Conservation (phyloP, 2,797 vertebrate species). For the Gallinago nigripennis region DNA sequence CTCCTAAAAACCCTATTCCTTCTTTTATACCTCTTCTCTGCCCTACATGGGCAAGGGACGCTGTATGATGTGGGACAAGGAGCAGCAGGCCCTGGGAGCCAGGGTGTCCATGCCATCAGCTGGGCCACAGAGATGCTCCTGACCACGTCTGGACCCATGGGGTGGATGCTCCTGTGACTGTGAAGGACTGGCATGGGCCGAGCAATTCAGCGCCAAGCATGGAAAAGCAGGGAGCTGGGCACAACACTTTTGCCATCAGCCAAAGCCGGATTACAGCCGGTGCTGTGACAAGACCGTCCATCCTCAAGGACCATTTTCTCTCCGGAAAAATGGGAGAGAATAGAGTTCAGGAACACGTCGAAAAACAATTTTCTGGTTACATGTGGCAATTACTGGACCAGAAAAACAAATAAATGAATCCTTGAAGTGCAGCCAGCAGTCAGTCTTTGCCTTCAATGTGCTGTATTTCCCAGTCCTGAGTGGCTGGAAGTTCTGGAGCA, state of each 20-base stretch:
- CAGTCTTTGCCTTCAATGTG: background rate
- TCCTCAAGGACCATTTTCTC: background rate
- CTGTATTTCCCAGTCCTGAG: background rate
- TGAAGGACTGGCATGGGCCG: fast-evolving
- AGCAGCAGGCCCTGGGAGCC: background rate
- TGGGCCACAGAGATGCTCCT: background rate
- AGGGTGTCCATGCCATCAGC: fast-evolving
- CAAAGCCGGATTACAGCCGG: background rate
- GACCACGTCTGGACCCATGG: fast-evolving
- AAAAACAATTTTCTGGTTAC: slow-evolving; percentile 16
- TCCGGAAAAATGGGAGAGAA: background rate
- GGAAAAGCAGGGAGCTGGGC: background rate
- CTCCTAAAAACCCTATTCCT: background rate
- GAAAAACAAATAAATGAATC: slow-evolving; percentile 13
- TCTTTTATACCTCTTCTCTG: background rate
- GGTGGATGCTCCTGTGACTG: background rate
- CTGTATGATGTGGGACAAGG: background rate
- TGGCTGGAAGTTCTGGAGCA: background rate
- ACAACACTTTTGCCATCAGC: background rate
- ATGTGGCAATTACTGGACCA: background rate
- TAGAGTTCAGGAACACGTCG: background rate
- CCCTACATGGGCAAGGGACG: background rate
- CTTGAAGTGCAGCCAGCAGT: background rate
- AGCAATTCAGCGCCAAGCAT: background rate
- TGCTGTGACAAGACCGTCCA: background rate